Base-by-base conservation (phyloP, 2,113 vertebrate species). In the Cheilinus undulatus region DNA sequence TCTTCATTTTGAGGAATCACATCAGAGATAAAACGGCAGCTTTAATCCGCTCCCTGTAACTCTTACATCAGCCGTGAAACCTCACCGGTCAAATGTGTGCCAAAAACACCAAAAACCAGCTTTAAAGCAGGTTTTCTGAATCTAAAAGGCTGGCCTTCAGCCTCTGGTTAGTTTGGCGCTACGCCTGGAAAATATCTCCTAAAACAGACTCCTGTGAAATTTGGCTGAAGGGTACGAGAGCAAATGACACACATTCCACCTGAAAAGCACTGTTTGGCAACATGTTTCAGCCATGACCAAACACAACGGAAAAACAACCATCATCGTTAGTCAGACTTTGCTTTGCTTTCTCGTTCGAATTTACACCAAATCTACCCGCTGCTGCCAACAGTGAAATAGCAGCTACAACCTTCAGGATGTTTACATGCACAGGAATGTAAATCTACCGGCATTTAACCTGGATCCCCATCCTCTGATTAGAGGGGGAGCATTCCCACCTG, bases 61-160 rank as follows among this genome's bases (percentile, higher is more conserved):
- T 48, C 17, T 8, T 14, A 23, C 5, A 9, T 20, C 62, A 27
- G 32, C 11, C 17, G 27, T 40, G 17, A 51, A 27, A 40, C 20
- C 17, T 22, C 7, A 14, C 24, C 7, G 12, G 10, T 20, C 11
- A 2, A 0, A 0, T 0, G 0, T n/a, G 6, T 17, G 62, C 48
- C 48, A 52, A 40, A 40, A 40, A 40, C 10, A 26, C 11, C 14
- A 38, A 27, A 3, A 52, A 28, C 6, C 48, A 13, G 26, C 45
- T 20, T 50, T 27, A 19, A 0, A 26, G n/a, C 32, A 27, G 9
- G 23, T 27, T 65, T 51, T 20, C 32, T 36, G 2, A 14, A 26
- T 36, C 7, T 26, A 38, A 51, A n/a, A n/a, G 5, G 20, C 26
- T 7, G 13, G 34, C 15, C 34, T 6, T 63, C 45, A 12, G 45